phyloP scores from a whole-genome alignment of 2,797 vertebrate species.

The Apogon hyalosoma region DNA sequence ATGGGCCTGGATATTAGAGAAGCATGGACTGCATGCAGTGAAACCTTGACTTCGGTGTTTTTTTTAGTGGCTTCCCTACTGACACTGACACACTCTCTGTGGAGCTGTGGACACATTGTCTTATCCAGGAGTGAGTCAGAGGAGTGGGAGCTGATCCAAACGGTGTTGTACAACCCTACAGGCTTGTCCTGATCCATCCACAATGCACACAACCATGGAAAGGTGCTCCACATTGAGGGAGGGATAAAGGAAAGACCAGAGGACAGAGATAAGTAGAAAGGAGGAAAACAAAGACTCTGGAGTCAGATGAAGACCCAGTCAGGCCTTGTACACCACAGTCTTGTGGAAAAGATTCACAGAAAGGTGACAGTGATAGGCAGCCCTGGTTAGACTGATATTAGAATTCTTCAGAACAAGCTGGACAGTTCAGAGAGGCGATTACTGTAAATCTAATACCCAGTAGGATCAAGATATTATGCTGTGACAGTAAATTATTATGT shows the following conservation, averaged over 20 bases:
- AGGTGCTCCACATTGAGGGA: conserved; percentile 8
- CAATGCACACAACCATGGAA: conserved; percentile 31
- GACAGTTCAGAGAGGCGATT: no score
- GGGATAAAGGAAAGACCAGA: neutral
- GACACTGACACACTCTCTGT: conserved; percentile 11
- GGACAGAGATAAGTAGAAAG: neutral
- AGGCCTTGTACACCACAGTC: neutral
- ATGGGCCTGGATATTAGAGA: conserved; percentile 46
- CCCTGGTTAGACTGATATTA: no score
- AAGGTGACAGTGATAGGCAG: neutral
- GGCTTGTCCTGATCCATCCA: conserved; percentile 41
- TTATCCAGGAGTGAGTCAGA: conserved; percentile 37
- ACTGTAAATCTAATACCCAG: no score
- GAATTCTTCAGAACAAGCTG: no score
- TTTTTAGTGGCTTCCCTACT: neutral
- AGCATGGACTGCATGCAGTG: neutral
- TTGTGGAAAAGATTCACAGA: neutral
- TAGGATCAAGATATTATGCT: no score
- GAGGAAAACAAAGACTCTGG: neutral
- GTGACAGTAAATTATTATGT: no score
- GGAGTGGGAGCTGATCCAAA: conserved; percentile 26
- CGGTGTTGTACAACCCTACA: conserved; percentile 22
- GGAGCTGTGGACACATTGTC: conserved; percentile 9
- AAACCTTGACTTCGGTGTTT: conserved; percentile 7
- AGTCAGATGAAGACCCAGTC: no score